These are phyloP conservation scores for Montipora sp. DNA, from an alignment of 64 coral and sea anemone genomes.

Conservation along the genomic window DNA sequence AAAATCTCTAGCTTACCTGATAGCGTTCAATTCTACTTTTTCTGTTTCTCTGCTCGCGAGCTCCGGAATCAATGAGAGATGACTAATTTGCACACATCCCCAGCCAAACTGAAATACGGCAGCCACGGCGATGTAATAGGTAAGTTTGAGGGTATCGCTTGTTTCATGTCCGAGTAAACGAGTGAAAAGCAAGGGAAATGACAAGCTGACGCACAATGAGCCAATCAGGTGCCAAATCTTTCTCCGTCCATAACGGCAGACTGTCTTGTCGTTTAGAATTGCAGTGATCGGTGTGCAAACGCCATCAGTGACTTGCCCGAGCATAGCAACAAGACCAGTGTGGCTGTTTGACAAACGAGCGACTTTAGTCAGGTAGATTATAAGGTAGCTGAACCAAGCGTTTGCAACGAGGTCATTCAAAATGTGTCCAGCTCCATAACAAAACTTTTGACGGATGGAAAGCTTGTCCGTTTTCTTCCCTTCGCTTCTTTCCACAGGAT, in stretches of 20 bases:
- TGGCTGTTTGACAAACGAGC: conserved; percentile 52
- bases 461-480: conserved; percentile 10
- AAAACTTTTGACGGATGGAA: conserved; percentile 8
- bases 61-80: conserved; percentile 85
- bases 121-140: conserved; percentile 70
- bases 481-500: neutral
- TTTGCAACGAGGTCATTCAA: conserved; percentile 71
- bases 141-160: conserved; percentile 50
- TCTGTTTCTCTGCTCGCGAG: conserved; percentile 65
- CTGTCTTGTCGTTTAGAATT: conserved; percentile 70
- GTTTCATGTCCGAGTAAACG: conserved; percentile 4
- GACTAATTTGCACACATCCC: conserved; percentile 87
- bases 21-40: conserved; percentile 82
- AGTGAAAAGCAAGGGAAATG: conserved; percentile 54
- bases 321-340: conserved; percentile 53
- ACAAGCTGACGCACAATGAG: conserved; percentile 2
- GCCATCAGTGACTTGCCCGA: conserved; percentile 51
- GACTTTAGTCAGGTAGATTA: conserved; percentile 71
- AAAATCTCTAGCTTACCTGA: conserved; percentile 61
- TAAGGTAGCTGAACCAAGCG: conserved; percentile 66
- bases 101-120: conserved; percentile 91
- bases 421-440: conserved; percentile 65
- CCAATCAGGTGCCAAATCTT: conserved; percentile 72
- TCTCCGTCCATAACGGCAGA: conserved; percentile 68
- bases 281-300: conserved; percentile 64